Conservation (phyloP, 1,140 invertebrate genomes). For the Sycobia sp. region DNA sequence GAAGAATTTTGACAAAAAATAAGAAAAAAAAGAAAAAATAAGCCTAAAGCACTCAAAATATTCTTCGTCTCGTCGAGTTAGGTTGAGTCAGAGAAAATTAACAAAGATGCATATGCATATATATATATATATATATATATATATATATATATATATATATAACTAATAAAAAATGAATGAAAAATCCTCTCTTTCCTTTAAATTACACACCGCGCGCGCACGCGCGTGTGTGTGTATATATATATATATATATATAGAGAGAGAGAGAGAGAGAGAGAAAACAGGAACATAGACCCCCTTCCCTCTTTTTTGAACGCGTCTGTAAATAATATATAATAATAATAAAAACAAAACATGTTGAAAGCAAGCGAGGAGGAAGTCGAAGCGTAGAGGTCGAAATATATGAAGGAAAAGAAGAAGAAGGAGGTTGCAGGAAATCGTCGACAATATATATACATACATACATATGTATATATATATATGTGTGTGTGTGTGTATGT, state of each 20-base stretch:
- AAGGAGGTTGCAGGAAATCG: constrained; percentile 21
- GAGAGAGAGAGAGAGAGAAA: background rate
- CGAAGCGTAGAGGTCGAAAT: constrained; percentile 21
- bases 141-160: background rate
- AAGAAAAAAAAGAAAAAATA: no score
- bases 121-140: background rate
- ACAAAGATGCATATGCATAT: constrained; percentile 1
- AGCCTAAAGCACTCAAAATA: constrained; percentile 16
- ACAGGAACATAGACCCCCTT: constrained; percentile 16
- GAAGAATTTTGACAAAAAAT: constrained; percentile 7
- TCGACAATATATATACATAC: constrained; percentile 14
- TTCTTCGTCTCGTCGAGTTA: background rate
- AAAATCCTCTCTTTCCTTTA: constrained; percentile 9
- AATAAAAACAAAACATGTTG: constrained; percentile 27
- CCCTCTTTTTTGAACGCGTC: constrained; percentile 26
- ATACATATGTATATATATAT: no score
- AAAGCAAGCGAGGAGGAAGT: constrained; percentile 25
- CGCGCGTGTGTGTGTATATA: background rate
- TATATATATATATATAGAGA: background rate
- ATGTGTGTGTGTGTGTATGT: no score
- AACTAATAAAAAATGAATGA: background rate
- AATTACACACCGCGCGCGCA: background rate
- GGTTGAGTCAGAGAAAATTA: background rate
- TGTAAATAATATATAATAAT: no score
- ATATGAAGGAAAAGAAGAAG: constrained; percentile 25